Percentiles rank a stretch among this genome's conserved stretches.
Conservation (phyloP, 1,140 invertebrate genomes). For the Plodia interpunctella region DNA sequence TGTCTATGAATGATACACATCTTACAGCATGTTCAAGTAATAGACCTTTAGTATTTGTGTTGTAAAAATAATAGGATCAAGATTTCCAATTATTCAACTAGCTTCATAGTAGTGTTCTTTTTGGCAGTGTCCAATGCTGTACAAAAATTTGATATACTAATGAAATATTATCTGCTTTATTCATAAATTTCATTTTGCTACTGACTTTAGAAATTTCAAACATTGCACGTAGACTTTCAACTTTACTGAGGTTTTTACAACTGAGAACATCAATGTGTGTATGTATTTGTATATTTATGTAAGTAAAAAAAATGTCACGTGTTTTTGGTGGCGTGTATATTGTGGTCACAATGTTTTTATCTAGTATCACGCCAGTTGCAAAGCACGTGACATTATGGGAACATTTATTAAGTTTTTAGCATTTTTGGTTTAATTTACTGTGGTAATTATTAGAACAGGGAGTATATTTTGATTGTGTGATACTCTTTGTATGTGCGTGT, state of each 20-base stretch:
- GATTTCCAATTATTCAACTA: too few relatives aligned
- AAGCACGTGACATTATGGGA: conserved; percentile 15
- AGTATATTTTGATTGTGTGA: conserved; percentile 28
- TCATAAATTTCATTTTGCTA: too few relatives aligned
- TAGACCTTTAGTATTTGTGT: neutral
- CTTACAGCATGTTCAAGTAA: neutral
- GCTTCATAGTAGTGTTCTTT: too few relatives aligned
- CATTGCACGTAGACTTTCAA: too few relatives aligned
- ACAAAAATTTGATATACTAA: too few relatives aligned
- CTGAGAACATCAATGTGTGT: neutral
- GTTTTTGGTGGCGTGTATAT: neutral
- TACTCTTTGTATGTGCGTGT: conserved; percentile 33
- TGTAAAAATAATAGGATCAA: neutral
- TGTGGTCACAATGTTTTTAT: neutral
- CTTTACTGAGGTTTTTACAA: too few relatives aligned
- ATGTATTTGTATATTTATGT: neutral
- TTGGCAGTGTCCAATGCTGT: too few relatives aligned
- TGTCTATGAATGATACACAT: too few relatives aligned
- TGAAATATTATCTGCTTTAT: too few relatives aligned
- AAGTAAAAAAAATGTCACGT: neutral
- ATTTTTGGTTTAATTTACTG: conserved; percentile 12
- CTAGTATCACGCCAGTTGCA: neutral
- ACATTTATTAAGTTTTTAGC: conserved; percentile 19
- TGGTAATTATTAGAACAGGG: conserved; percentile 22
- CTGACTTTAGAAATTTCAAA: too few relatives aligned